Base-by-base conservation (phyloP, 2,113 vertebrate genomes). In the Sceloporus undulatus region DNA sequence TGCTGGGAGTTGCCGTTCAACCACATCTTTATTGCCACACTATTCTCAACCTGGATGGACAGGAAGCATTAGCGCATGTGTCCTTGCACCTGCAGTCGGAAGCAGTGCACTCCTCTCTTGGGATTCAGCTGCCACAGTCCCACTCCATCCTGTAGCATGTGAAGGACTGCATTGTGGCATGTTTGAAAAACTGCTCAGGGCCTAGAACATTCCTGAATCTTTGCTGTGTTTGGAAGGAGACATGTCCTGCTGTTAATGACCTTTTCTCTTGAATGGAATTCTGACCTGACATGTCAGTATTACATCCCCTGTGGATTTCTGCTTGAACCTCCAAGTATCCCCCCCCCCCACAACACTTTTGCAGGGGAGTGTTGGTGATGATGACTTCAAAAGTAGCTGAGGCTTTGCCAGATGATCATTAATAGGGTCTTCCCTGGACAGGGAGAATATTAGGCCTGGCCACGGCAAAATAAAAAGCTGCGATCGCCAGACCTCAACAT, bases 381-480 rank as follows among this genome's bases (percentile, higher is more conserved):
- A 85, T 54, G 85, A 77, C 52, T 73, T 83, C 78, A 79, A 0
- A 87, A 62, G 9, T 73, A 84, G 82, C 78, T 66, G 11, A 62
- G 54, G 48, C 74, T 87, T 89, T 80, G 75, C 73, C 84, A 75
- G 85, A 74, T 65, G 40, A 52, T 87, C 85, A 25, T 84, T 83
- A 85, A 42, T 25, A 34, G 21, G 76, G 42, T 85, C 76, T 79
- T 85, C 68, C 52, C 14, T 59, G 76, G 65, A 13, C 82, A 48
- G 76, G 81, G 25, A 56, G 84, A 83, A 78, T 82, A 66, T 80
- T 34, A 56, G 21, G 34, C 9, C 21, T 68, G 62, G 62, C 62
- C 75, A 56, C 90, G 92, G 82, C 62, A 54, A 87, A 91, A 77
- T 13, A 8, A 19, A 65, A 56, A 18, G 48, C 19, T 74, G 9